Conservation (phyloP, 2,888 invertebrate genomes). For the Agrotis segetum region DNA sequence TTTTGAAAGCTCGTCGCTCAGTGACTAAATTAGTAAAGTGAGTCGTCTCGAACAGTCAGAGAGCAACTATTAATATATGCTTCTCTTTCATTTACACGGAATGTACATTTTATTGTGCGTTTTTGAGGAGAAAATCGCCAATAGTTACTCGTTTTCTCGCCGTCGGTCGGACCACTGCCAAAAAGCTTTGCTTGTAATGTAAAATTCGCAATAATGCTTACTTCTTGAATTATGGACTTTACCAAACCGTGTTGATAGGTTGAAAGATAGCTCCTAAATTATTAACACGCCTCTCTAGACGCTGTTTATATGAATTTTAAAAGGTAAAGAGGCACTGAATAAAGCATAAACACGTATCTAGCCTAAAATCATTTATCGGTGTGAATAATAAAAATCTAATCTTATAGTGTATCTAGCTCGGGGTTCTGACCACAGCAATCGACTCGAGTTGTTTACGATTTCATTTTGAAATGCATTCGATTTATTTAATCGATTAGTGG, state of each 20-base stretch:
- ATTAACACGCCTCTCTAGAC: conserved; percentile 23
- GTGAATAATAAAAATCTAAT: conserved; percentile 60
- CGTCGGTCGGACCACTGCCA: too few relatives aligned
- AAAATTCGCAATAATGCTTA: too few relatives aligned
- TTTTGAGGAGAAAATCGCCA: too few relatives aligned
- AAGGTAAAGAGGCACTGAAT: conserved; percentile 32
- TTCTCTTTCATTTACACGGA: too few relatives aligned
- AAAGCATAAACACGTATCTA: conserved; percentile 39
- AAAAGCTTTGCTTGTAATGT: too few relatives aligned
- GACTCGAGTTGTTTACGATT: conserved; percentile 37
- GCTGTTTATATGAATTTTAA: conserved; percentile 42
- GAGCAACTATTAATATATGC: too few relatives aligned
- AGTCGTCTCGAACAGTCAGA: too few relatives aligned
- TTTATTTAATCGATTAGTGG: conserved; percentile 35
- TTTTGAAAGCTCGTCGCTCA: too few relatives aligned
- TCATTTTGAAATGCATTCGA: conserved; percentile 49
- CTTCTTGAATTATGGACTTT: neutral
- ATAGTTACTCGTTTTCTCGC: too few relatives aligned
- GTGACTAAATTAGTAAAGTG: too few relatives aligned
- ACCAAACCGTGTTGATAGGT: conserved; percentile 10
- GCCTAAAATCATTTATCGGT: conserved; percentile 41
- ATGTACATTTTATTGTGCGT: too few relatives aligned
- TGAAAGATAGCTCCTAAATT: conserved; percentile 26
- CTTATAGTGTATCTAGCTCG: conserved; percentile 28
- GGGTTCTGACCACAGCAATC: conserved; percentile 9